These are phyloP conservation scores for Crematogaster levior DNA, from an alignment of 2,888 invertebrate species.

Conservation along the genomic window DNA sequence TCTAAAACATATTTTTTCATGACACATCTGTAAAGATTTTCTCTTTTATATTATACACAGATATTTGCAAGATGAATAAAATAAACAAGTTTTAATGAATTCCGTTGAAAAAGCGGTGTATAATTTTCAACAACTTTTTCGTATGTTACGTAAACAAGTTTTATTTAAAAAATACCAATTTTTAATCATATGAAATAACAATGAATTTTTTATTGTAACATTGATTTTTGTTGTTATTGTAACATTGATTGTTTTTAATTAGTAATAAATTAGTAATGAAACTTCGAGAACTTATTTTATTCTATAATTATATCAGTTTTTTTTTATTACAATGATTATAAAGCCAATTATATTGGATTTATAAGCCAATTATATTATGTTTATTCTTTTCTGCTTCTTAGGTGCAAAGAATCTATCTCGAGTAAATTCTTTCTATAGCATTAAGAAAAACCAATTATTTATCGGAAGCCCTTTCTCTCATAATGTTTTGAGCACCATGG, in stretches of 20 bases:
- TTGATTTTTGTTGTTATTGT: background rate
- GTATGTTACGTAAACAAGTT: background rate
- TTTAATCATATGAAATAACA: background rate
- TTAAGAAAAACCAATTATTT: background rate
- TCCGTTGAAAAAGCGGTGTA: background rate
- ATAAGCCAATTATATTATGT: no score
- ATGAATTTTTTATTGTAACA: background rate
- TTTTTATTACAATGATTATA: background rate
- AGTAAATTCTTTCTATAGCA: background rate
- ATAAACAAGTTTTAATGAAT: background rate
- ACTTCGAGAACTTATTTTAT: background rate
- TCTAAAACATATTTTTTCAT: background rate
- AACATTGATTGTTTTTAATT: no score
- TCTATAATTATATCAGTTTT: background rate
- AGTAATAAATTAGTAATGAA: background rate
- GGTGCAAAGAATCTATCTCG: background rate
- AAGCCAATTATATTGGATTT: background rate
- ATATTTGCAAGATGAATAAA: background rate
- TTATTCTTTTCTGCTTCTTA: background rate
- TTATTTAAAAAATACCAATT: background rate
- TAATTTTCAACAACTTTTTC: background rate
- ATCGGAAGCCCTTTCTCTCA: constrained; percentile 1
- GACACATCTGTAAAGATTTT: background rate
- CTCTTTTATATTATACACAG: background rate
- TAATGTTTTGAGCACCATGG: background rate